A percentile compares a stretch with the other conserved stretches of the same genome.
These are phyloP conservation scores for Campylomormyrus tamandua DNA, from an alignment of 2,113 vertebrate species.

Conservation along the genomic window DNA sequence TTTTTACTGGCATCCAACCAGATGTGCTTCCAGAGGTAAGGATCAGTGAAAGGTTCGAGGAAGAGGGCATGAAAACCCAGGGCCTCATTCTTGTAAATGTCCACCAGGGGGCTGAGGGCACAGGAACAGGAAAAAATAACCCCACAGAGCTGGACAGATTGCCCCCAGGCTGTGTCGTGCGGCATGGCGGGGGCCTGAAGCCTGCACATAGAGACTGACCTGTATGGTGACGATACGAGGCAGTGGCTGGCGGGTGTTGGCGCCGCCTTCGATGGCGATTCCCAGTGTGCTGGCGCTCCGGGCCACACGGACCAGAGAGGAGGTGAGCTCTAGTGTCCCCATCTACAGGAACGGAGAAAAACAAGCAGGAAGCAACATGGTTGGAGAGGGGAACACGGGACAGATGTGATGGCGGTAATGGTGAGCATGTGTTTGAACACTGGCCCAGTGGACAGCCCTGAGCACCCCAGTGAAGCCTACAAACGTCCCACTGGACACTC, in stretches of 20 bases:
- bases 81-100: not conserved
- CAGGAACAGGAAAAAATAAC: not conserved
- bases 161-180: not conserved
- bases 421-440: not conserved
- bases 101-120: not conserved
- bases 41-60: not conserved
- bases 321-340: constrained; percentile 54
- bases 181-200: not conserved
- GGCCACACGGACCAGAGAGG: constrained; percentile 70
- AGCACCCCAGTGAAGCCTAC: not conserved
- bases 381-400: not conserved
- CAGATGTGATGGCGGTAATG: not conserved
- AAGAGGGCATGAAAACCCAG: not conserved
- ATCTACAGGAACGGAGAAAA: constrained; percentile 30
- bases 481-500: too few relatives aligned
- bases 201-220: constrained; percentile 53
- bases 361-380: not conserved
- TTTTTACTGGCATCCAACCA: not conserved
- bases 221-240: constrained; percentile 91
- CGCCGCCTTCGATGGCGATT: constrained; percentile 90
- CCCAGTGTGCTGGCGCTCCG: constrained; percentile 82
- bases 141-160: not conserved
- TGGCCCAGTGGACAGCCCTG: not conserved
- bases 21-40: not conserved
- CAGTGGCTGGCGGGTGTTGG: constrained; percentile 84